These are phyloP conservation scores for Lytechinus pictus DNA, from an alignment of 35 echinoderm and acorn worm genomes.

Conservation along the genomic window DNA sequence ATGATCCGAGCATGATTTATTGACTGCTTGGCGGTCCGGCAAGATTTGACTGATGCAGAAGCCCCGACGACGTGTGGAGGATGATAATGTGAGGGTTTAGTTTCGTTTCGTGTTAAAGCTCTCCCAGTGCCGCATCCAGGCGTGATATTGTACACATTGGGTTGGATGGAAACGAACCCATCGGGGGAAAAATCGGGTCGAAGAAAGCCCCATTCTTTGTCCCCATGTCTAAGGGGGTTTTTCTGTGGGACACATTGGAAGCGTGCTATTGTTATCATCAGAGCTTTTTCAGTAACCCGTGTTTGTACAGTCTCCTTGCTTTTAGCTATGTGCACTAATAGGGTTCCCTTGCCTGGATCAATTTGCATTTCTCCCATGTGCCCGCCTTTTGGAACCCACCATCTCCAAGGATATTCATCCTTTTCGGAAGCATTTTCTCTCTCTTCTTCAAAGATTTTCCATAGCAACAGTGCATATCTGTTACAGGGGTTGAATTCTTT, in stretches of 20 bases:
- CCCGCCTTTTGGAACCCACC: not conserved
- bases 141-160: conserved; percentile 29
- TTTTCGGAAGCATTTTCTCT: not conserved
- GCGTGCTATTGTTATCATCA: conserved; percentile 34
- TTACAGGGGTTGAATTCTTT: not conserved
- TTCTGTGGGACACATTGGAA: not conserved
- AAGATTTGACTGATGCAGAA: not conserved
- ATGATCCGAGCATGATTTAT: conserved; percentile 34
- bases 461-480: not conserved
- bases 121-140: not conserved
- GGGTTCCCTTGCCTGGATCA: not conserved
- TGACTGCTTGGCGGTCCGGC: not conserved
- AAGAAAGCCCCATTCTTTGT: conserved; percentile 38
- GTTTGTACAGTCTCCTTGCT: conserved; percentile 55
- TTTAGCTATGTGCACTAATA: conserved; percentile 49
- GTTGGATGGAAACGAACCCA: not conserved
- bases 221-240: not conserved
- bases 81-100: not conserved
- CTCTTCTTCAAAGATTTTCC: not conserved
- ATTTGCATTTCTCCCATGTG: conserved; percentile 21
- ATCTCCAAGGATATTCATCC: not conserved
- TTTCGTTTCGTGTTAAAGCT: conserved; percentile 8
- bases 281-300: not conserved
- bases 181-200: not conserved
- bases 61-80: not conserved